These are phyloP conservation scores for Drosophila bifasciata DNA, from an alignment of 1,140 invertebrate genomes.

Conservation along the genomic window DNA sequence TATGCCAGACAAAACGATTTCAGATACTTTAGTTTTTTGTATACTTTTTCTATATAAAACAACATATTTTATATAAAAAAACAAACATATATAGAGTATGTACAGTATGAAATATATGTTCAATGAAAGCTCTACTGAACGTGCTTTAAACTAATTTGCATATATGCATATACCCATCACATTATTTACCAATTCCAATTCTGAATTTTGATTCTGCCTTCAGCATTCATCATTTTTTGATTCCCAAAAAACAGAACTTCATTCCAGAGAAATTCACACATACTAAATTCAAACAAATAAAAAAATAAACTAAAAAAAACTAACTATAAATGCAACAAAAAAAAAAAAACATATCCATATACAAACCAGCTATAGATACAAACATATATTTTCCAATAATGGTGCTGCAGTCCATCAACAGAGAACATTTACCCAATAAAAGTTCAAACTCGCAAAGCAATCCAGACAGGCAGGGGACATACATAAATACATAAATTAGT, in stretches of 20 bases:
- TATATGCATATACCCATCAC: too few relatives aligned
- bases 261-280: conserved; percentile 22
- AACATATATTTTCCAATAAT: conserved; percentile 16
- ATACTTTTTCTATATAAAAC: conserved; percentile 4
- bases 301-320: not conserved
- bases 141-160: too few relatives aligned
- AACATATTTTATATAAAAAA: too few relatives aligned
- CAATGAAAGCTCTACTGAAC: too few relatives aligned
- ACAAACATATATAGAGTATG: too few relatives aligned
- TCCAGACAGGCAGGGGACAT: conserved; percentile 21
- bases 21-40: conserved; percentile 30
- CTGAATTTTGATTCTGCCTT: conserved; percentile 25
- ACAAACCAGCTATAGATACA: conserved; percentile 25
- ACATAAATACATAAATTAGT: conserved; percentile 16
- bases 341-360: conserved; percentile 44
- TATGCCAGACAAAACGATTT: conserved; percentile 4
- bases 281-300: not conserved
- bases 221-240: conserved; percentile 23
- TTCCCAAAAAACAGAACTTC: conserved; percentile 12
- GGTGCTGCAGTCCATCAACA: conserved; percentile 20
- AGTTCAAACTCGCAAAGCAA: conserved; percentile 19
- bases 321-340: not conserved
- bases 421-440: conserved; percentile 9
- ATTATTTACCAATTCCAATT: conserved; percentile 3
- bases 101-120: too few relatives aligned